Percentiles rank a stretch among this genome's conserved stretches.
Evolutionary conservation across 1,140 invertebrate genomes (phyloP).

Genomic region (Drosophila watanabei): DNA sequence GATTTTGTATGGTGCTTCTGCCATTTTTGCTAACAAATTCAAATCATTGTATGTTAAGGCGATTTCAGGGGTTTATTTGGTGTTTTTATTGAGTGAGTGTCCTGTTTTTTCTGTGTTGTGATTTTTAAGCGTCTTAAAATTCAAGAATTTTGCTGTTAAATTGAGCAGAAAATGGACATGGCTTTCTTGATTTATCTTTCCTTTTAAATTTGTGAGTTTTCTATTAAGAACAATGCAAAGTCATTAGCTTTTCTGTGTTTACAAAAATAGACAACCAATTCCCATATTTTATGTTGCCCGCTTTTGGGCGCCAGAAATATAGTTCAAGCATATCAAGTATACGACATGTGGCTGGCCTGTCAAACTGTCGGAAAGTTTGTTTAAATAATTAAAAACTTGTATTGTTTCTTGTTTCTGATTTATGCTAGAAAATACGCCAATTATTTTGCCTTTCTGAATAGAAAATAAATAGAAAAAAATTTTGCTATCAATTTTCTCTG

Average conservation of each 20-base stretch:
- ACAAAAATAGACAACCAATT: not conserved
- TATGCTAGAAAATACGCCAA: not conserved
- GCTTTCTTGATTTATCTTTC: not conserved
- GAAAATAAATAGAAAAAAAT: not conserved
- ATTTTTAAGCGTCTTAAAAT: slow-evolving; percentile 22
- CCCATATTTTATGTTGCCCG: slow-evolving; percentile 3
- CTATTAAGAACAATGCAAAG: slow-evolving; percentile 9
- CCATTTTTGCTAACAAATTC: not conserved
- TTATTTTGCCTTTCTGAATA: not conserved
- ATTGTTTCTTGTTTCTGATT: not conserved
- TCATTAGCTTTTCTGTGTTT: not conserved
- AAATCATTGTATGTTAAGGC: not conserved
- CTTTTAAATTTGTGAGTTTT: not conserved
- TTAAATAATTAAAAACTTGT: slow-evolving; percentile 9
- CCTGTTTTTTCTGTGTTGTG: not conserved
- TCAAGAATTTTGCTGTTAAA: slow-evolving; percentile 2
- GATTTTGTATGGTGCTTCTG: not conserved
- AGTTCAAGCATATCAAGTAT: slow-evolving; percentile 11
- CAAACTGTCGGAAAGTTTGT: slow-evolving; percentile 2
- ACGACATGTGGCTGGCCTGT: slow-evolving; percentile 7
- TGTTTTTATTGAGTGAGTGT: slow-evolving; percentile 16
- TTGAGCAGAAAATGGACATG: not conserved
- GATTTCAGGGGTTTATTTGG: slow-evolving; percentile 18
- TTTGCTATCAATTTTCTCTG: not conserved
- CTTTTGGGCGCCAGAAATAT: slow-evolving; percentile 28